These are phyloP conservation scores for Halichoeres trimaculatus DNA, from an alignment of 2,113 vertebrate species.

Conservation along the genomic window DNA sequence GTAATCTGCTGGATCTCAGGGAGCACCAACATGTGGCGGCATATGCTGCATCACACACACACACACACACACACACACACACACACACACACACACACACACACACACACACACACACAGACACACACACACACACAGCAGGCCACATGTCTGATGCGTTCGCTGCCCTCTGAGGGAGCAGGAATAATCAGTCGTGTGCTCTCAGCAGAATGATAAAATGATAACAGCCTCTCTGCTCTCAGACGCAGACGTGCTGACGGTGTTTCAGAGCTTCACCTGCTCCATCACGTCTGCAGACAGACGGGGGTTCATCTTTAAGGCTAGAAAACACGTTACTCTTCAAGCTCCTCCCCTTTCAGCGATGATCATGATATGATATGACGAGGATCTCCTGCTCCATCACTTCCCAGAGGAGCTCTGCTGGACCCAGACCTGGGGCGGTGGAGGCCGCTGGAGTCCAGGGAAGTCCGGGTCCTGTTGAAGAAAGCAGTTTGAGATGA, in stretches of 20 bases:
- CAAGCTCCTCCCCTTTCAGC: not conserved
- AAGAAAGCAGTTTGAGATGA: too few relatives aligned
- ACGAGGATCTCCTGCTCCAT: too few relatives aligned
- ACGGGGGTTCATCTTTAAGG: not conserved
- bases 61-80: constrained; percentile 12
- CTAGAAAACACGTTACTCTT: not conserved
- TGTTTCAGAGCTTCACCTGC: constrained; percentile 1
- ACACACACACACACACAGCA: not conserved
- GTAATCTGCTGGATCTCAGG: constrained; percentile 51
- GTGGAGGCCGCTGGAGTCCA: too few relatives aligned
- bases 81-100: too few relatives aligned
- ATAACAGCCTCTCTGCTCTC: not conserved
- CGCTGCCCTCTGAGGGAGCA: constrained; percentile 49
- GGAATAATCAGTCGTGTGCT: constrained; percentile 53
- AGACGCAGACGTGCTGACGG: constrained; percentile 3
- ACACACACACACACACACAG: constrained; percentile 14
- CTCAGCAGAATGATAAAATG: constrained; percentile 41
- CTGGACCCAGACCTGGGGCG: too few relatives aligned
- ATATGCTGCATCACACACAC: not conserved
- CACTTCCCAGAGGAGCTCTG: too few relatives aligned
- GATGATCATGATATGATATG: too few relatives aligned
- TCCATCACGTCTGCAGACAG: not conserved
- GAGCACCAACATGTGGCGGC: constrained; percentile 6
- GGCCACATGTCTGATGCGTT: constrained; percentile 39
- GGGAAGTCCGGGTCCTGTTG: too few relatives aligned